These are phyloP conservation scores for Hemithea aestivaria DNA, from an alignment of 2,888 invertebrate genomes.

Conservation along the genomic window DNA sequence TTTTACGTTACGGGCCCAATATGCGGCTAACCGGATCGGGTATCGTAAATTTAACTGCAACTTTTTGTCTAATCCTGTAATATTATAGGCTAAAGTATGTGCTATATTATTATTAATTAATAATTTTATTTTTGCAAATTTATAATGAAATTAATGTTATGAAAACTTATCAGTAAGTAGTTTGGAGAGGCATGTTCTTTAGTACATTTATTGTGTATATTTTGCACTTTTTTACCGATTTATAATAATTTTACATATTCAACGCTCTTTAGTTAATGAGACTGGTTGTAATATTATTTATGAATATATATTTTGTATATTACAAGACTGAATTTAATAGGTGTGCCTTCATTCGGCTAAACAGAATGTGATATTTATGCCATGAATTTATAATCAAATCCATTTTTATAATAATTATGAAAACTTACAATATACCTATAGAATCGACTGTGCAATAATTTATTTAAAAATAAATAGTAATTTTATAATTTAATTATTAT, in stretches of 20 bases:
- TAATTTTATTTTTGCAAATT: too few species aligned
- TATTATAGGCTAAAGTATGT: too few species aligned
- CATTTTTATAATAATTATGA: background rate
- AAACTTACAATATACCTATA: too few species aligned
- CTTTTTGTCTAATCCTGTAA: too few species aligned
- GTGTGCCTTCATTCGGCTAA: conserved; percentile 6
- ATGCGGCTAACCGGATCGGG: too few species aligned
- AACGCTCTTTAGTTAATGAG: background rate
- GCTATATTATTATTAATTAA: too few species aligned
- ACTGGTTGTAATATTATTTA: conserved; percentile 6
- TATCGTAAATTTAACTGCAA: too few species aligned
- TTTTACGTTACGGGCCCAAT: too few species aligned
- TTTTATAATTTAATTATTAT: too few species aligned
- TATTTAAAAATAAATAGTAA: background rate
- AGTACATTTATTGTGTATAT: conserved; percentile 9
- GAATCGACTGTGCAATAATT: background rate
- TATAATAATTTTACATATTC: conserved; percentile 5
- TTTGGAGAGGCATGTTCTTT: background rate
- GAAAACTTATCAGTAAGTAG: too few species aligned
- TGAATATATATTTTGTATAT: background rate
- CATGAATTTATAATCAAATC: conserved; percentile 12
- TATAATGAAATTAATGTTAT: too few species aligned
- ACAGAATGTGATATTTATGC: conserved; percentile 24
- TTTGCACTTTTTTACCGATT: background rate
- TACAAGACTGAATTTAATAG: conserved; percentile 15